Evolutionary conservation across 2,113 vertebrate species (phyloP).

Genomic region (Melierax canorus): DNA sequence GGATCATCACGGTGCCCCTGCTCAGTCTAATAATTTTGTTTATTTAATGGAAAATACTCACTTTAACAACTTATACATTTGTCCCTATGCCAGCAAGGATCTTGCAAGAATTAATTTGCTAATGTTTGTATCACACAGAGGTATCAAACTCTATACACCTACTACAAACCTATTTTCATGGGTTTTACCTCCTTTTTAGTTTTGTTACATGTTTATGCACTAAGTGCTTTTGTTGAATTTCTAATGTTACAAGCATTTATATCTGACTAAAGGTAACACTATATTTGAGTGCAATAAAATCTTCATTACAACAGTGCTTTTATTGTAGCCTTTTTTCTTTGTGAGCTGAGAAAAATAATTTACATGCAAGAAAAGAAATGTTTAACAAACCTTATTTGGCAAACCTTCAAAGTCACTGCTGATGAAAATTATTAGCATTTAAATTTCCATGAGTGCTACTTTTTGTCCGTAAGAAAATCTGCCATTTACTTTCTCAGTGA

Average conservation of each 20-base stretch:
- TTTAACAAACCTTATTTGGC: slow-evolving; percentile 20
- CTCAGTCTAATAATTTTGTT: background rate
- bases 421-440: slow-evolving; percentile 17
- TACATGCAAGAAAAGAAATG: background rate
- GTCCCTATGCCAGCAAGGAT: background rate
- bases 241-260: background rate
- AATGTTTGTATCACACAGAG: background rate
- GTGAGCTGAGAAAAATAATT: background rate
- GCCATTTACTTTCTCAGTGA: background rate
- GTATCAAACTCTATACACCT: background rate
- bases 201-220: background rate
- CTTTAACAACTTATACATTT: background rate
- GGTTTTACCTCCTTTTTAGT: background rate
- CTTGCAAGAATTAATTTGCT: background rate
- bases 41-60: background rate
- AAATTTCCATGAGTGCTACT: background rate
- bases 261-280: background rate
- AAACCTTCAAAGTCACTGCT: slow-evolving; percentile 20
- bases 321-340: background rate
- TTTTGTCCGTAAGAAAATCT: background rate
- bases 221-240: slow-evolving; percentile 1
- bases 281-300: background rate
- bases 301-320: background rate
- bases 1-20: background rate
- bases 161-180: background rate